phyloP scores from a whole-genome alignment of 1,140 invertebrate genomes.

The Diachasmimorpha longicaudata region DNA sequence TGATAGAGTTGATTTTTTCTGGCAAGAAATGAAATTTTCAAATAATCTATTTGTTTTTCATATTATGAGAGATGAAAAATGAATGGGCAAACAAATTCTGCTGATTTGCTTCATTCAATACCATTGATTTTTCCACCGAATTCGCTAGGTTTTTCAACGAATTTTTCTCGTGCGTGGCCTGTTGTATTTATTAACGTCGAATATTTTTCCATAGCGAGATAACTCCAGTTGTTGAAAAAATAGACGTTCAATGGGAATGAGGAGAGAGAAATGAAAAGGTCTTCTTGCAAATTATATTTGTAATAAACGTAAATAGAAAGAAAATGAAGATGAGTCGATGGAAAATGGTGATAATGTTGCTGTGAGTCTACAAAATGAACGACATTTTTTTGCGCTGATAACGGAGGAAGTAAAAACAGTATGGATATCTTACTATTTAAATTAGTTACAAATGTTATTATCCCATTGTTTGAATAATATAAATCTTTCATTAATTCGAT shows the following conservation, averaged over 20 bases:
- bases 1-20: no score
- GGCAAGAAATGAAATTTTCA: no score
- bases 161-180: background rate
- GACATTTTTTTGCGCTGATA: background rate
- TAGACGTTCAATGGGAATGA: background rate
- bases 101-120: no score
- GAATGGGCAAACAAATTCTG: no score
- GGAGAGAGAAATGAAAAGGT: background rate
- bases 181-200: background rate
- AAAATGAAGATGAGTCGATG: background rate
- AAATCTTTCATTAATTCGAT: background rate
- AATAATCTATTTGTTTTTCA: no score
- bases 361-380: background rate
- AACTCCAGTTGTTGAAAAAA: background rate
- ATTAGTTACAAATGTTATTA: background rate
- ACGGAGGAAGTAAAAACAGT: background rate
- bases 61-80: no score
- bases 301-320: background rate
- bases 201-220: background rate
- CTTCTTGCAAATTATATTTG: background rate
- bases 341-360: background rate
- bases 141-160: no score
- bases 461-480: background rate
- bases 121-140: background rate
- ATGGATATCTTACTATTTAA: background rate